Evolutionary conservation across 2,888 invertebrate species (phyloP).

Genomic region (Erynnis tages): DNA sequence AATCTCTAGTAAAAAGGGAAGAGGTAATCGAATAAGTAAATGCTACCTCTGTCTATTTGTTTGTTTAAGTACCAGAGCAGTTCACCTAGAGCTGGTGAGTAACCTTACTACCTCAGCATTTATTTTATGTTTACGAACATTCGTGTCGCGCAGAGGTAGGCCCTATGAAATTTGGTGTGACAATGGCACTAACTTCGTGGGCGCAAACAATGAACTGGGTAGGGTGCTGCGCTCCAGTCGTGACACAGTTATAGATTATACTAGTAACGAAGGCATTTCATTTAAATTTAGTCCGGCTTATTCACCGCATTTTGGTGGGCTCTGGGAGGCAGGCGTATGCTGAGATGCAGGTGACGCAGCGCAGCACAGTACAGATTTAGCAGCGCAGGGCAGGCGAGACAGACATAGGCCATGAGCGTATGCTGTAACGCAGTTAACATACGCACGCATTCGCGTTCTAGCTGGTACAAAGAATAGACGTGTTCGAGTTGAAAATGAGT

Average conservation of each 20-base stretch:
- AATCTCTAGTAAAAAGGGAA: conserved; percentile 23
- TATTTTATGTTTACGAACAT: conserved; percentile 18
- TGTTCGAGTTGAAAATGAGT: too few relatives aligned
- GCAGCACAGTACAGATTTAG: too few relatives aligned
- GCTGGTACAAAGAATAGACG: too few relatives aligned
- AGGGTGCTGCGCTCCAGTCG: conserved; percentile 22
- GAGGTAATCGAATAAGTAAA: conserved; percentile 21
- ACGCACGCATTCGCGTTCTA: too few relatives aligned
- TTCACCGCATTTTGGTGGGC: conserved; percentile 28
- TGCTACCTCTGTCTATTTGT: conserved; percentile 31
- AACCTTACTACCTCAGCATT: conserved; percentile 24
- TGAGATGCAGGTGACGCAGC: too few relatives aligned
- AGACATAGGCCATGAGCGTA: too few relatives aligned
- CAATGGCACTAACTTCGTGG: conserved; percentile 34
- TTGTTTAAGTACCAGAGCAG: conserved; percentile 22
- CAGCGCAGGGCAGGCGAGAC: too few relatives aligned
- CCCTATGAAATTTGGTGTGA: conserved; percentile 30
- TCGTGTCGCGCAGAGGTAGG: conserved; percentile 33
- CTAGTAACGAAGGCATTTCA: conserved; percentile 26
- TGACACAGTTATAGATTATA: conserved; percentile 16
- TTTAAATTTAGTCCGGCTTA: conserved; percentile 29
- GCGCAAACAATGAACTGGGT: conserved; percentile 31
- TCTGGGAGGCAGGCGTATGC: conserved; percentile 29
- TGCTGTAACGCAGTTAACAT: too few relatives aligned
- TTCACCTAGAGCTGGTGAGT: conserved; percentile 25